phyloP scores from a whole-genome alignment of 2,888 invertebrate species.

The Cheilosia variabilis region DNA sequence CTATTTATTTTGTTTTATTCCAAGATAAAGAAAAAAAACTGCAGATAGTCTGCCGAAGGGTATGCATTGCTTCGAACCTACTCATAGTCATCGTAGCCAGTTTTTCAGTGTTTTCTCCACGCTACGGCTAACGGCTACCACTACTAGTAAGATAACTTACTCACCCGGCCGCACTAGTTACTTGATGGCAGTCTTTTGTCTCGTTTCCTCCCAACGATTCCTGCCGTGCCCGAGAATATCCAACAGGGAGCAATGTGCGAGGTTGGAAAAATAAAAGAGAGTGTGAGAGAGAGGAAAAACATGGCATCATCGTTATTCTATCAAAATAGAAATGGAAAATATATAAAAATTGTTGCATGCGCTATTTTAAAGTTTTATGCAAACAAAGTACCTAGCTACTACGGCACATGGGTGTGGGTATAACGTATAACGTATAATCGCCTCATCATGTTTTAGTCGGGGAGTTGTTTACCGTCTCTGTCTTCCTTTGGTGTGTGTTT shows the following conservation, averaged over 20 bases:
- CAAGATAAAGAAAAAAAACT: conserved; percentile 35
- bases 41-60: conserved; percentile 49
- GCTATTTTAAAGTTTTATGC: conserved; percentile 69
- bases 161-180: conserved; percentile 48
- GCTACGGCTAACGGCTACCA: conserved; percentile 32
- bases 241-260: conserved; percentile 58
- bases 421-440: too few relatives aligned
- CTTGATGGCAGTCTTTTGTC: conserved; percentile 20
- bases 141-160: conserved; percentile 53
- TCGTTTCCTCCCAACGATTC: conserved; percentile 28
- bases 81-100: conserved; percentile 23
- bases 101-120: conserved; percentile 42
- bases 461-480: conserved; percentile 42
- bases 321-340: conserved; percentile 74
- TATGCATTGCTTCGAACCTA: conserved; percentile 60
- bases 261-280: conserved; percentile 29
- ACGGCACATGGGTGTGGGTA: conserved; percentile 6
- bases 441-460: conserved; percentile 58
- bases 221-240: conserved; percentile 31
- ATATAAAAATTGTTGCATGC: conserved; percentile 74
- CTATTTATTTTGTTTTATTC: conserved; percentile 9
- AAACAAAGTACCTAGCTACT: conserved; percentile 16
- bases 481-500: conserved; percentile 46
- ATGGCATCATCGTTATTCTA: conserved; percentile 74
- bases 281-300: conserved; percentile 26